Evolutionary conservation across 2,888 invertebrate genomes (phyloP).

Genomic region (Nephrotoma guestfalica): DNA sequence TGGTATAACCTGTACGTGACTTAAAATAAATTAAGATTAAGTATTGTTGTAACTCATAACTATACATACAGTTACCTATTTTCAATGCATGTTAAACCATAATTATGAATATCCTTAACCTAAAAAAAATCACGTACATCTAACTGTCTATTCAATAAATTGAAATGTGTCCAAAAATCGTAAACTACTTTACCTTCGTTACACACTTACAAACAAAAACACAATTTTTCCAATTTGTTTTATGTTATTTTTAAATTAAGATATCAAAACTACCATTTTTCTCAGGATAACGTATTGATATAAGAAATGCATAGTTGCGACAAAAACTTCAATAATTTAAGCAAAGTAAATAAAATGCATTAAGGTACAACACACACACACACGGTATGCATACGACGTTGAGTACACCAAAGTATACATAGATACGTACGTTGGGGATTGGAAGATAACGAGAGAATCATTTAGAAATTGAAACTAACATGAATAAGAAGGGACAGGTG

Average conservation of each 20-base stretch:
- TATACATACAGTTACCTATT: not conserved
- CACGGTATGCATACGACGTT: not conserved
- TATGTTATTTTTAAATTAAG: not conserved
- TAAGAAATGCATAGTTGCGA: not conserved
- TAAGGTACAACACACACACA: not conserved
- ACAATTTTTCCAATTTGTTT: not conserved
- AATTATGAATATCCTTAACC: not conserved
- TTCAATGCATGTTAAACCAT: not conserved
- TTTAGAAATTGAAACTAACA: not conserved
- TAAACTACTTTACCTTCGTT: not conserved
- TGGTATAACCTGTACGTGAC: not conserved
- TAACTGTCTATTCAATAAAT: not conserved
- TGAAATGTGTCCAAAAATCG: not conserved
- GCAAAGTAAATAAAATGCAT: not conserved
- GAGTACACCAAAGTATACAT: not conserved
- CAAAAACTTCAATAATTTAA: not conserved
- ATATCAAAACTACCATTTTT: not conserved
- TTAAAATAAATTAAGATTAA: not conserved
- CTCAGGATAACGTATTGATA: not conserved
- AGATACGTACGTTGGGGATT: not conserved
- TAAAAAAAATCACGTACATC: not conserved
- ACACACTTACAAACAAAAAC: not conserved
- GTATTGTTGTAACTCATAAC: not conserved
- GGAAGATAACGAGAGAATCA: not conserved
- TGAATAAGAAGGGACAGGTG: slow-evolving; percentile 12